Base-by-base conservation (phyloP, 2,797 vertebrate genomes). In the Trachurus trachurus region DNA sequence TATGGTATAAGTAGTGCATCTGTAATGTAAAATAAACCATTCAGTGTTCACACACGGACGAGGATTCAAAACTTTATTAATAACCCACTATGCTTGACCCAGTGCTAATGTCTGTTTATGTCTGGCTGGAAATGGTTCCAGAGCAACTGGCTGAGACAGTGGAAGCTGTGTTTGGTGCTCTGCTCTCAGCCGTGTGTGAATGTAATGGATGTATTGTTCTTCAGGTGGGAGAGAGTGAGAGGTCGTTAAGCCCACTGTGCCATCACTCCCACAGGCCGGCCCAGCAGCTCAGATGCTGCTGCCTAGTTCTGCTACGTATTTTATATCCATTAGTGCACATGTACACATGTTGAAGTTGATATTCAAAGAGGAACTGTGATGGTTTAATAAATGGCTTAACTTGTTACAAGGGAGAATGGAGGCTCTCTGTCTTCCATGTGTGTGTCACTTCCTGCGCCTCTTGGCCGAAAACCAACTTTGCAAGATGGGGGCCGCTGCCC, bases 201-300 rank as follows among this genome's bases (percentile, higher is more conserved):
- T 71, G 69, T 69, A 68, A 84, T 47, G 22, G 54, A 77, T 77
- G 72, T 57, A 74, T 86, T 84, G 81, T 78, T 74, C 71, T 80
- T 37, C 60, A 85, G 73, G 71, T 86, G 73, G 62, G 45, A 40
- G n/a, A 59, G 39, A 58, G 70, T n/a, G 34, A 52, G 52, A 44
- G 70, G 53, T 13, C 69, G 42, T 82, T 81, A 74, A 57, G 45
- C 62, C 60, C 21, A 54, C 71, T 76, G 71, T 63, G 71, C 53
- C 56, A 54, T 71, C 60, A 15, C 52, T 82, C 57, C 61, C 60
- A 53, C 40, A 69, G 44, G 72, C 66, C 71, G 66, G 12, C 22
- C 63, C 42, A n/a, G n/a, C n/a, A n/a, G 62, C 57, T 66, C 50
- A 69, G 45, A 16, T 69, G 66, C 61, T 34, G 34, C 34, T 37